Evolutionary conservation across 2,888 invertebrate genomes (phyloP).

Genomic region (Hymenopus coronatus): DNA sequence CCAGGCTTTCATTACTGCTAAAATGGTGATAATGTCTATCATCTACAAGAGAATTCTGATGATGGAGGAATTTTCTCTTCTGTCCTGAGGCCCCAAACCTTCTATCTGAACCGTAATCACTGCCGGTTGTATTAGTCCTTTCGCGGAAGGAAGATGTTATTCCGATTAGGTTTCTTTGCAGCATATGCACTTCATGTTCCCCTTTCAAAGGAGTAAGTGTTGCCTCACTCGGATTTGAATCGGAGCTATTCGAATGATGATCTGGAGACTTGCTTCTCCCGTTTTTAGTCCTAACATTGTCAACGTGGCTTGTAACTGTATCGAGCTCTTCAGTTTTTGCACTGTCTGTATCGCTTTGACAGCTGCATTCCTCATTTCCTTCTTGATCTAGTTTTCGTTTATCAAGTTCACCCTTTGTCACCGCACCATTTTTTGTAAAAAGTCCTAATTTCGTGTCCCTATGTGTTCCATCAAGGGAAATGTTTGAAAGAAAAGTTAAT

Average conservation of each 20-base stretch:
- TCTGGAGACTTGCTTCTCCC: constrained; percentile 43
- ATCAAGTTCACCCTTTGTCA: constrained; percentile 11
- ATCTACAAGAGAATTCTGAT: constrained; percentile 51
- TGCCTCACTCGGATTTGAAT: constrained; percentile 59
- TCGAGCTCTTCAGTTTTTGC: not conserved
- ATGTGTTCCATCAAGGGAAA: constrained; percentile 88
- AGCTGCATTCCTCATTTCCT: constrained; percentile 44
- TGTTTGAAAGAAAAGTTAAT: constrained; percentile 90
- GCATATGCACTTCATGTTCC: constrained; percentile 29
- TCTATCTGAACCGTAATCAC: constrained; percentile 52
- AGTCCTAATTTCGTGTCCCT: constrained; percentile 61
- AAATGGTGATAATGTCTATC: constrained; percentile 60
- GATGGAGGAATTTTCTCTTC: constrained; percentile 47
- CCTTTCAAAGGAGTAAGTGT: constrained; percentile 63
- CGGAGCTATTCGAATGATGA: constrained; percentile 67
- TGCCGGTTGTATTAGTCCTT: constrained; percentile 55
- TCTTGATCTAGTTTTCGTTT: constrained; percentile 33
- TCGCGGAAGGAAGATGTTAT: constrained; percentile 55
- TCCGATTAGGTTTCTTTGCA: constrained; percentile 38
- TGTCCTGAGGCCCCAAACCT: constrained; percentile 48
- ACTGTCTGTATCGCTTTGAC: constrained; percentile 44
- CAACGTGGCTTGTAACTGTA: not conserved
- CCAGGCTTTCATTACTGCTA: constrained; percentile 81
- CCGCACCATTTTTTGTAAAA: constrained; percentile 42
- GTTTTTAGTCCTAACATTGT: not conserved